These are phyloP conservation scores for Grammomys dolichurus DNA, from an alignment of 2,113 vertebrate species.

Conservation along the genomic window DNA sequence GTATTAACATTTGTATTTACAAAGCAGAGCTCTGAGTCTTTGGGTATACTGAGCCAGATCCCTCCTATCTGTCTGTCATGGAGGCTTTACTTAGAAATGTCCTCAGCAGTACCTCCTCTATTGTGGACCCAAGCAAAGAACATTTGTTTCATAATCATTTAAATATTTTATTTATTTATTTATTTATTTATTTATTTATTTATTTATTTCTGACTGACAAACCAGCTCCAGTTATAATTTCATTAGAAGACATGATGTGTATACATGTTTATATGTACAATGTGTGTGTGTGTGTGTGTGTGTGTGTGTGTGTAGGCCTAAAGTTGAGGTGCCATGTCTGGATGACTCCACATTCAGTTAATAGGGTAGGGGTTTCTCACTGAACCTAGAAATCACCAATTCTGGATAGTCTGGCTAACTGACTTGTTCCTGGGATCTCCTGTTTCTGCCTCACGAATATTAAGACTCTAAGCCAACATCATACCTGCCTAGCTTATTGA, in stretches of 20 bases:
- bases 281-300: neutral
- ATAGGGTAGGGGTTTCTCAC: neutral
- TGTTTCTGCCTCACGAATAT: neutral
- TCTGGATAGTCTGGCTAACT: neutral
- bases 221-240: neutral
- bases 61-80: neutral
- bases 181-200: neutral
- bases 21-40: neutral
- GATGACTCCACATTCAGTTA: neutral
- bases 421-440: neutral
- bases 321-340: neutral
- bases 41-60: neutral
- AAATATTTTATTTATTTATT: neutral
- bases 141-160: neutral
- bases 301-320: no score
- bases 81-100: neutral
- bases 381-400: neutral
- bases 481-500: neutral
- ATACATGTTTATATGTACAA: neutral
- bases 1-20: neutral
- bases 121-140: neutral
- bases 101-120: neutral
- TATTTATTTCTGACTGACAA: neutral
- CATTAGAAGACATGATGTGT: neutral
- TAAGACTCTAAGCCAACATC: neutral